Evolutionary conservation across 2,888 invertebrate genomes (phyloP), one percentile per base, ranked within the genome.

Genomic region (Pollenia labialis): DNA sequence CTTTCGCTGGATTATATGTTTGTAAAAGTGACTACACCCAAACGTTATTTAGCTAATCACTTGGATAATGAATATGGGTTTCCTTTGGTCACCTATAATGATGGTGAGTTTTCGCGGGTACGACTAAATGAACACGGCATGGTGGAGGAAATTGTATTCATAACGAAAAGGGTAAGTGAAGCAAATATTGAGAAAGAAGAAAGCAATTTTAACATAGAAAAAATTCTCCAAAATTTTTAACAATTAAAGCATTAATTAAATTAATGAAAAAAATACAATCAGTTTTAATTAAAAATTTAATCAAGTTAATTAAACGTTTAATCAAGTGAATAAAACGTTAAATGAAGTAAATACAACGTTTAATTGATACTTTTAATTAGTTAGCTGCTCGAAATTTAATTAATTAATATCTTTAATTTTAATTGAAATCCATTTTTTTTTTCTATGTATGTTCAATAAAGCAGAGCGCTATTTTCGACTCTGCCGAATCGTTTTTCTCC

Each of bases 51-150:
- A 12, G 68, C 89, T 16, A 89, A 88, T 42, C 89, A 89, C 44
- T 75, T 90, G 8, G 66, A 85, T 46, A 89, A 89, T 60, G 89
- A 87, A 0, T 90, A 87, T 52, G 81, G 84, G 4, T 85, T 88
- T 10, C 60, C 77, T 0, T 81, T 92, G 88, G 81, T 82, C 7
- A 92, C 90, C 2, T 90, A 91, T 54, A n/a, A 85, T 1, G 66
- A 89, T 0, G 89, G 89, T 0, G 90, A 91, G 4, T 92, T 92
- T 68, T 90, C 89, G 60, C 91, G 93, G 0, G 54, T 92, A 0
- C 88, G 90, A 2, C 46, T 92, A 6, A 90, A 87, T 64, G 56
- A 54, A 0, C 87, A 88, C 11, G 79, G 88, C 0, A 76, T 92
- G 40, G 87, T 92, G 0, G 89, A 89, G 56, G 92, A 92, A 87